Conservation (phyloP, 2,113 vertebrate genomes). For the Calyptomena viridis region DNA sequence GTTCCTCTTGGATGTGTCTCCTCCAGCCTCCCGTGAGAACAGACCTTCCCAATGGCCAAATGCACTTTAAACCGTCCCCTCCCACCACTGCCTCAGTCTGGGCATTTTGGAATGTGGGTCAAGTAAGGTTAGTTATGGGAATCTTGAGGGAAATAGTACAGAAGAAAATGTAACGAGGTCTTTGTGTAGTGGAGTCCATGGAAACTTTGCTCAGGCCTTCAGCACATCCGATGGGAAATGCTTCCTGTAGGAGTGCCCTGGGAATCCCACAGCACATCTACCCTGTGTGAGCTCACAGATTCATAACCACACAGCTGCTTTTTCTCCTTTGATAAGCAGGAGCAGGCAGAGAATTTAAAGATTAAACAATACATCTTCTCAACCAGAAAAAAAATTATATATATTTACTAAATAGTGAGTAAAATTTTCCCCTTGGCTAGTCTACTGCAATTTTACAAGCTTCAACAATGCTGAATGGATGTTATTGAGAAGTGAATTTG, state of each 20-base stretch:
- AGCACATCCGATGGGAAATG: not conserved
- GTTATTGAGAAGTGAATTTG: constrained; percentile 53
- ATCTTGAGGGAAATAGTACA: not conserved
- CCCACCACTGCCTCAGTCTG: rapidly evolving
- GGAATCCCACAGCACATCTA: not conserved
- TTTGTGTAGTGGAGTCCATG: not conserved
- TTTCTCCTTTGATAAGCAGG: constrained; percentile 26
- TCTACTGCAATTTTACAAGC: constrained; percentile 41
- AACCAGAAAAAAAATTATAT: not conserved
- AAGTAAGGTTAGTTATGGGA: not conserved
- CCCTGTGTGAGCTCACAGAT: not conserved
- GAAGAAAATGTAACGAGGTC: not conserved
- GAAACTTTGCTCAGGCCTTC: not conserved
- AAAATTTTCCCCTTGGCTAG: constrained; percentile 49
- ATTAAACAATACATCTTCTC: not conserved
- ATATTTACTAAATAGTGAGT: constrained; percentile 48
- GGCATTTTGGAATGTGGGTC: not conserved
- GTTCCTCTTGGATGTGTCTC: not conserved
- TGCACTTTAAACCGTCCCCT: not conserved
- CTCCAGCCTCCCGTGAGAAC: not conserved
- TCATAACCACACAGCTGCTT: not conserved
- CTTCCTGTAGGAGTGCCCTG: not conserved
- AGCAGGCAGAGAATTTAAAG: constrained; percentile 17
- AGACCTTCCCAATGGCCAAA: not conserved
- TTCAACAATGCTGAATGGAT: constrained; percentile 58